These are phyloP conservation scores for Contarinia nasturtii DNA, from an alignment of 1,140 invertebrate species.

Conservation along the genomic window DNA sequence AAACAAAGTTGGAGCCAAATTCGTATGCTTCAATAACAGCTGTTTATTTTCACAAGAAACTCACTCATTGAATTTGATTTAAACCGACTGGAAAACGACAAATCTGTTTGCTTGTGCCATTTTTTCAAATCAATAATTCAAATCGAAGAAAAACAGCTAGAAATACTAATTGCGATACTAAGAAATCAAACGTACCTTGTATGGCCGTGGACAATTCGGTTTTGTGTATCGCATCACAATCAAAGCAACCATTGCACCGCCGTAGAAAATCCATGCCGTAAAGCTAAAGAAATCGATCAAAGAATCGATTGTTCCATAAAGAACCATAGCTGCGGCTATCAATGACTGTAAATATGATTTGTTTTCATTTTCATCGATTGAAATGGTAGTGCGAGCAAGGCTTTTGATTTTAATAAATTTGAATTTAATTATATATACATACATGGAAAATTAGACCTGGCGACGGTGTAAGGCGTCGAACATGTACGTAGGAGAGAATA, in stretches of 20 bases:
- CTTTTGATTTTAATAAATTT: background rate
- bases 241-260: slow-evolving; percentile 69
- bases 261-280: slow-evolving; percentile 90
- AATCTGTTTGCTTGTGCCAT: background rate
- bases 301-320: slow-evolving; percentile 74
- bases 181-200: slow-evolving; percentile 36
- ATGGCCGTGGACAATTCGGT: slow-evolving; percentile 69
- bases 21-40: no score
- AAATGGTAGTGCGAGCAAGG: no score
- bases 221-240: slow-evolving; percentile 75
- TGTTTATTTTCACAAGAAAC: no score
- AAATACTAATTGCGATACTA: no score
- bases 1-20: no score
- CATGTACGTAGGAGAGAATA: slow-evolving; percentile 85
- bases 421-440: slow-evolving; percentile 21
- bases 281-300: slow-evolving; percentile 93
- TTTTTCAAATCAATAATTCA: no score
- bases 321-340: slow-evolving; percentile 61
- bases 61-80: no score
- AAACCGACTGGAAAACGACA: no score
- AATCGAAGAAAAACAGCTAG: no score
- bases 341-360: slow-evolving; percentile 33
- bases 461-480: slow-evolving; percentile 74
- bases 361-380: background rate
- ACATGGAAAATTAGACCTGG: slow-evolving; percentile 95